These are phyloP conservation scores for Hormiphora californensis DNA, from an alignment of 37 sponge, comb jelly and placozoan genomes.

Conservation along the genomic window DNA sequence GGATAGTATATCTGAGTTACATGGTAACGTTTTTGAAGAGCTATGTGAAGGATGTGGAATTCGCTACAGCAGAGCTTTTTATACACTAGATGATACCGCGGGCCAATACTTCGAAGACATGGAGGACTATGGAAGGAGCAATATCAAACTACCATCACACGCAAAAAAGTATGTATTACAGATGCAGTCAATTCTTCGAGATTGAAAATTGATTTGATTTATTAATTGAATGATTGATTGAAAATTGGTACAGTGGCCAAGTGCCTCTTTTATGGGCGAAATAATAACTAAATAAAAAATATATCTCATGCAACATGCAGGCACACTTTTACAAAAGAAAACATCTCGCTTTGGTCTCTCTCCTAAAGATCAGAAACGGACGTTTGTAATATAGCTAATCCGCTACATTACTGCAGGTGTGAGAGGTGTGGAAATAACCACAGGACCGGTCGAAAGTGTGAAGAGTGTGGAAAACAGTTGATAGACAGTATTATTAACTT, in stretches of 20 bases:
- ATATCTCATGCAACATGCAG: too few species aligned
- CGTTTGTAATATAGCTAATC: too few species aligned
- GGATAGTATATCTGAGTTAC: constrained; percentile 66
- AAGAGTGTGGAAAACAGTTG: constrained; percentile 55
- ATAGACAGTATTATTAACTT: constrained; percentile 78
- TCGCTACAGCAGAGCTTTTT: constrained; percentile 61
- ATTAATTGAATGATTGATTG: too few species aligned
- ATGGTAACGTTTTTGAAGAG: constrained; percentile 75
- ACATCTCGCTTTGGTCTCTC: too few species aligned
- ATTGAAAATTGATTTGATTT: too few species aligned
- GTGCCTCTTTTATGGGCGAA: too few species aligned
- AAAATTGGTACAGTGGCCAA: too few species aligned
- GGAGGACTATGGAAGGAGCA: constrained; percentile 57
- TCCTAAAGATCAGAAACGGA: too few species aligned
- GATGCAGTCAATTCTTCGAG: too few species aligned
- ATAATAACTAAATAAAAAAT: too few species aligned
- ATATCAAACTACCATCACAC: constrained; percentile 58
- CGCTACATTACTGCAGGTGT: too few species aligned
- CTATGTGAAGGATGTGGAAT: constrained; percentile 65
- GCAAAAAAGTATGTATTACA: constrained; percentile 49
- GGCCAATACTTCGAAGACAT: constrained; percentile 72
- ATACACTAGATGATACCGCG: constrained; percentile 68
- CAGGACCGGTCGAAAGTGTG: constrained; percentile 66
- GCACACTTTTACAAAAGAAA: too few species aligned
- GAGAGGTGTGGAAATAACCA: constrained; percentile 61